Conservation (phyloP, 2,888 invertebrate species). For the Lasioglossum villosulum region DNA sequence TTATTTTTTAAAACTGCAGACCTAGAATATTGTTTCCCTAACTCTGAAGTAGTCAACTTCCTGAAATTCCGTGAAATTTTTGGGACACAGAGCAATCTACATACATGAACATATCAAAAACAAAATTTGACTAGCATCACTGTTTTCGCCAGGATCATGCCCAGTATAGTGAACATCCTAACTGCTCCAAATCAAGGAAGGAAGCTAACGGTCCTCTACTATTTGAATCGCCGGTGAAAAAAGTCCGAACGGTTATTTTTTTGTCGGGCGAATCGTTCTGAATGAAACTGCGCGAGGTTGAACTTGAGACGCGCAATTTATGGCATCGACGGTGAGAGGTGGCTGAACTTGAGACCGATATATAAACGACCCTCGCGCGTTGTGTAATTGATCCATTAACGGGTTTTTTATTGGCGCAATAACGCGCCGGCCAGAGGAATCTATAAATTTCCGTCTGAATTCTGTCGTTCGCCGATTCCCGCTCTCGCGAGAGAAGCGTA, state of each 20-base stretch:
- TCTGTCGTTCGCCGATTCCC: constrained; percentile 13
- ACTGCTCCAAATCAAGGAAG: not conserved
- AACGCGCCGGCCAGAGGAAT: constrained; percentile 26
- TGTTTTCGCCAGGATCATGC: not conserved
- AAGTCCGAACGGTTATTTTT: not conserved
- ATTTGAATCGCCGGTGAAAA: not conserved
- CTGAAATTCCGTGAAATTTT: too few species aligned
- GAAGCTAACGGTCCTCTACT: not conserved
- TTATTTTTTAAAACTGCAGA: not conserved
- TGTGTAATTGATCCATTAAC: constrained; percentile 48
- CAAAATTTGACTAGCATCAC: too few species aligned
- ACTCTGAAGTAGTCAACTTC: too few species aligned
- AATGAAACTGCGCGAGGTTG: not conserved
- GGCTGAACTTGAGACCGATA: constrained; percentile 30
- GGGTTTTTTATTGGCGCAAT: constrained; percentile 37
- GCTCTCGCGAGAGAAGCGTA: not conserved
- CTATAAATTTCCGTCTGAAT: constrained; percentile 42
- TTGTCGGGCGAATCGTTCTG: not conserved
- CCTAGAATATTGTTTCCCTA: too few species aligned
- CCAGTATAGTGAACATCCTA: not conserved
- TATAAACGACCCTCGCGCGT: constrained; percentile 17
- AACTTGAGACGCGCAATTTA: constrained; percentile 35
- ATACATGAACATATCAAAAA: too few species aligned
- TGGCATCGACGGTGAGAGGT: constrained; percentile 1
- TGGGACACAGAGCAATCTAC: too few species aligned